Percentiles rank a stretch among this genome's conserved stretches.
Evolutionary conservation across 2,888 invertebrate species (phyloP).

Genomic region (Eristalis intricaria): DNA sequence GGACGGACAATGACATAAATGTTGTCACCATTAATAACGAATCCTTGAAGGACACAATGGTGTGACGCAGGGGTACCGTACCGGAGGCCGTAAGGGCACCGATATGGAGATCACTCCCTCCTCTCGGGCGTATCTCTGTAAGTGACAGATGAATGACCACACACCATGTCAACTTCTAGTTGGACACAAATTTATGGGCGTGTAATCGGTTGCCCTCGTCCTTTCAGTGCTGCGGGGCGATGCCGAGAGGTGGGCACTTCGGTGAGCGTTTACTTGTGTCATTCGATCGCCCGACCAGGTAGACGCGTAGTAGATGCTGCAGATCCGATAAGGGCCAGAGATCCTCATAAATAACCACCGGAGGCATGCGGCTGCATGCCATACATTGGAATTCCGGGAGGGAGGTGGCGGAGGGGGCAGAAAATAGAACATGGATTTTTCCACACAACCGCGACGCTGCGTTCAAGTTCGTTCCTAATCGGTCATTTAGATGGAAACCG

Average conservation of each 20-base stretch:
- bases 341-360: constrained; percentile 51
- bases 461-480: constrained; percentile 46
- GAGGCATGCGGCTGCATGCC: constrained; percentile 59
- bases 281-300: constrained; percentile 54
- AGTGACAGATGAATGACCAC: constrained; percentile 71
- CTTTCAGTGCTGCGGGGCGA: constrained; percentile 5
- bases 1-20: constrained; percentile 41
- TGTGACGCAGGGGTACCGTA: not conserved
- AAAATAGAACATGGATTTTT: not conserved
- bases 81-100: not conserved
- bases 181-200: constrained; percentile 69
- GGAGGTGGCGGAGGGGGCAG: not conserved
- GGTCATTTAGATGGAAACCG: constrained; percentile 43
- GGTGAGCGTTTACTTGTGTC: constrained; percentile 51
- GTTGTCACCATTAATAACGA: constrained; percentile 52
- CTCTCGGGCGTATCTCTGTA: constrained; percentile 47
- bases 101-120: constrained; percentile 51
- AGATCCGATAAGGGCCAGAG: constrained; percentile 34
- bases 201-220: constrained; percentile 63
- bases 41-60: constrained; percentile 59
- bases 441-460: not conserved
- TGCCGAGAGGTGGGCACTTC: constrained; percentile 47
- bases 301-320: constrained; percentile 35
- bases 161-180: constrained; percentile 62
- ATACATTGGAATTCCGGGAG: constrained; percentile 13